A percentile compares a stretch with the other conserved stretches of the same genome.
phyloP scores from a whole-genome alignment of 1,140 invertebrate genomes.

The Bathynomus jamesi region DNA sequence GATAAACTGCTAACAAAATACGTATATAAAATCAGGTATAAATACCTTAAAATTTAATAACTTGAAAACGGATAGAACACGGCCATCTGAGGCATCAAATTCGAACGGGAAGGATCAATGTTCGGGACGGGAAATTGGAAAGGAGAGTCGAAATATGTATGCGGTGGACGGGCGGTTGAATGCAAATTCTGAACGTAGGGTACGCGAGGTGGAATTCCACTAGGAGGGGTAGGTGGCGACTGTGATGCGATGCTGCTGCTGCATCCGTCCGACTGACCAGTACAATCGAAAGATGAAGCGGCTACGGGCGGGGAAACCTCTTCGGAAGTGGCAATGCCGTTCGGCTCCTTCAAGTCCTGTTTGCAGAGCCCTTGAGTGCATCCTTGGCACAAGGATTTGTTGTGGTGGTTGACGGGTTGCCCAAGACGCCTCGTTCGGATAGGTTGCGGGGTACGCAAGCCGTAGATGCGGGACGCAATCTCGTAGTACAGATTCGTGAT shows the following conservation, averaged over 20 bases:
- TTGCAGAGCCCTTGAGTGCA: slow-evolving; percentile 3
- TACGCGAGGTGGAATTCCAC: neutral
- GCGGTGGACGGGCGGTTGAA: neutral
- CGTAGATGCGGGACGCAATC: slow-evolving; percentile 7
- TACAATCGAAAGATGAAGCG: neutral
- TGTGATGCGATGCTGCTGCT: too few relatives aligned
- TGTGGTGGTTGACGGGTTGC: slow-evolving; percentile 4
- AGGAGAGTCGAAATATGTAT: neutral
- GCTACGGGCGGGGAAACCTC: neutral
- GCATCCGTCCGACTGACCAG: too few relatives aligned
- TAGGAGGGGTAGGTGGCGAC: neutral
- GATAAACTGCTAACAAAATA: too few relatives aligned
- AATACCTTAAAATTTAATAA: neutral
- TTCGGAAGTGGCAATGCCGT: neutral
- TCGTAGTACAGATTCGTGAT: slow-evolving; percentile 22
- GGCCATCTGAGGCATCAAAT: neutral
- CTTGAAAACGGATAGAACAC: neutral
- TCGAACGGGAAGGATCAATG: neutral
- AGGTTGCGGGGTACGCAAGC: slow-evolving; percentile 2
- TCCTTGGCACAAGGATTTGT: slow-evolving; percentile 7
- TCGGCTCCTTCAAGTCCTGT: neutral
- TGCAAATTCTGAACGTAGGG: neutral
- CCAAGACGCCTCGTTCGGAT: slow-evolving; percentile 14
- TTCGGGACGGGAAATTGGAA: neutral
- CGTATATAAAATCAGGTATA: neutral